Base-by-base conservation (phyloP, 2,888 invertebrate genomes). In the Drosophila pseudotakahashii region DNA sequence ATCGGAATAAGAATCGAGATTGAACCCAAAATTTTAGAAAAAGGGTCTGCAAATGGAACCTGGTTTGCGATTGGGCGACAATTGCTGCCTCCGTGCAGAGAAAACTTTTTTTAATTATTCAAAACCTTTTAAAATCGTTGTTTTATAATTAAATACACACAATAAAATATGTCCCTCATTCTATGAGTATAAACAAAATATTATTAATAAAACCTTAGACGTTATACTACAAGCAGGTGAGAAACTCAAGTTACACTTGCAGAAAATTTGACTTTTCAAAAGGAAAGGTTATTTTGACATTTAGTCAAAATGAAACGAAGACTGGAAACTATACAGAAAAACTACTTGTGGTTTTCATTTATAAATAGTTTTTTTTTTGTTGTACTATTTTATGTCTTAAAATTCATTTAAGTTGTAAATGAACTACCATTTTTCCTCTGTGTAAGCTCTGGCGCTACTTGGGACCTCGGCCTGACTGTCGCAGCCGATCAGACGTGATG, bases 381-480 rank as follows among this genome's bases (percentile, higher is more conserved):
- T 19, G n/a, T n/a, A 19, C 26, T 0, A 0, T 26, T 6, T 26
- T 26, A 26, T 26, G 26, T 6, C 26, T 5, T 26, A 26, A 26
- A 26, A 26, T 26, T 5, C 5, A 26, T 26, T 26, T 26, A 26
- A 26, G 0, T 26, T 26, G 26, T 26, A 26, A 26, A 26, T 4
- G 5, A 26, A 26, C 26, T 6, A 26, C 5, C 26, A 6, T 26
- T 73, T 66, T 75, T 67, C 44, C 39, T 23, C 53, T 32, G 48
- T 47, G 48, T 37, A 69, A 14, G 14, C 58, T 68, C 61, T 84
- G 85, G 85, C 88, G 85, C 88, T 83, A 78, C 80, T 70, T 62
- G 51, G 52, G 7, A 42, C 19, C 36, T 53, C 32, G 23, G 39
- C 32, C 71, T 71, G 51, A 63, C 67, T 68, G 77, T 85, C 80